Base-by-base conservation (phyloP, 2,797 vertebrate genomes). In the Neostethus bicornis region DNA sequence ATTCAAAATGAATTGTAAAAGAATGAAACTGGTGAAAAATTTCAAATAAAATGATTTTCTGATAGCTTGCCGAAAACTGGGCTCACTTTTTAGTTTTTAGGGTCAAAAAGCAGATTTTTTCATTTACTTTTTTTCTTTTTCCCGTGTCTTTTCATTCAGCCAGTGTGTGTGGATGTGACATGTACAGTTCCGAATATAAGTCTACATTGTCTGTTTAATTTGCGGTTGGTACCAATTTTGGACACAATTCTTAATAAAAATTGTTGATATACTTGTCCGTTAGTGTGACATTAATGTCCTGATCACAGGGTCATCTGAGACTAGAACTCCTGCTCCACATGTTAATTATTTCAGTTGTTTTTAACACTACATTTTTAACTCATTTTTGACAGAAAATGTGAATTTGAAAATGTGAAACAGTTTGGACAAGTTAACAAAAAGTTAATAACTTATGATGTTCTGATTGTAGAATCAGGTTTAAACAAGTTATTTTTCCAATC, bases 151-250 rank as follows among this genome's bases (percentile, higher is more conserved):
- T 34, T n/a, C n/a, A 39, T 55, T 24, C 53, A 0, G 13, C 25
- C 14, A 38, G 16, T 28, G 43, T 62, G 13, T 50, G 32, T 38
- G 17, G 20, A 57, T 57, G 53, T 49, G 0, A 52, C 16, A 45
- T 42, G 4, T 44, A 38, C 68, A 21, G 66, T 46, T 66, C 57
- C 20, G 51, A 51, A 66, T 55, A 25, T 57, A 31, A 41, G 44
- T 61, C 39, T 53, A 44, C 51, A 14, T 23, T 2, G 2, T 12
- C 14, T 28, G 13, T 14, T 32, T 31, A 32, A 4, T 45, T 10
- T n/a, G 1, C 44, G 7, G 7, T 7, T 25, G 6, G 29, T 16
- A 14, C 7, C 29, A 29, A 10, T 10, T 29, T 29, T 29, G 5
- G 13, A n/a, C 32, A n/a, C 32, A 35, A 14, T n/a, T 35, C 35